Evolutionary conservation across 1,140 invertebrate genomes (phyloP).

Genomic region (Halesus radiatus): DNA sequence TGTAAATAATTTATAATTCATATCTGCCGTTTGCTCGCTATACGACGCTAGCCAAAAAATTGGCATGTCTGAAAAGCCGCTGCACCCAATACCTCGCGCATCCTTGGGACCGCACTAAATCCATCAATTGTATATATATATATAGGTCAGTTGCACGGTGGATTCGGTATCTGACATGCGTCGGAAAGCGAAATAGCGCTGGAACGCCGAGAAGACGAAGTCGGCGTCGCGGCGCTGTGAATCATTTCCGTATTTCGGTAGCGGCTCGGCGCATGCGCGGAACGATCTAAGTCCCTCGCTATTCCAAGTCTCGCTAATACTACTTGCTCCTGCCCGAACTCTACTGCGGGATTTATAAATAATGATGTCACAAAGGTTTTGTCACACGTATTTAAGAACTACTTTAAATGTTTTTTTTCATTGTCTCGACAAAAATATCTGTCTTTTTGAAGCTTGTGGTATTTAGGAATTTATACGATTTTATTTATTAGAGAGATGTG

Average conservation of each 20-base stretch:
- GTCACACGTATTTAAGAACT: neutral
- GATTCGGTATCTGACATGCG: neutral
- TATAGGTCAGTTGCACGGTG: conserved; percentile 35
- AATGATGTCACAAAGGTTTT: neutral
- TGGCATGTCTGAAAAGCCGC: neutral
- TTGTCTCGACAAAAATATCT: neutral
- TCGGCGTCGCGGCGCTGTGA: conserved; percentile 19
- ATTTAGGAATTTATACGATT: too few relatives aligned
- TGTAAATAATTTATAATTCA: too few relatives aligned
- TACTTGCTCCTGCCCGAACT: neutral
- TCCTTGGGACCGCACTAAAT: conserved; percentile 25
- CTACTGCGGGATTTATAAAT: neutral
- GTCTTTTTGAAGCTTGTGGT: too few relatives aligned
- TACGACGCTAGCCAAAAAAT: neutral
- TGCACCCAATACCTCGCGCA: neutral
- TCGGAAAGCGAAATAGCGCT: neutral
- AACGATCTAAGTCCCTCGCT: conserved; percentile 6
- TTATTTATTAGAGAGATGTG: too few relatives aligned
- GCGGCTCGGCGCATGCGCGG: conserved; percentile 19
- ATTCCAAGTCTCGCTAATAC: conserved; percentile 1
- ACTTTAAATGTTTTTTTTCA: neutral
- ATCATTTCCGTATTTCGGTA: conserved; percentile 38
- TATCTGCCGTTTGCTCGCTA: too few relatives aligned
- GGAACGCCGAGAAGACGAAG: conserved; percentile 15
- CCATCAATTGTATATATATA: conserved; percentile 29